Percentiles rank a stretch among this genome's conserved stretches.
Evolutionary conservation across 2,113 vertebrate genomes (phyloP).

Genomic region (Agapornis roseicollis): DNA sequence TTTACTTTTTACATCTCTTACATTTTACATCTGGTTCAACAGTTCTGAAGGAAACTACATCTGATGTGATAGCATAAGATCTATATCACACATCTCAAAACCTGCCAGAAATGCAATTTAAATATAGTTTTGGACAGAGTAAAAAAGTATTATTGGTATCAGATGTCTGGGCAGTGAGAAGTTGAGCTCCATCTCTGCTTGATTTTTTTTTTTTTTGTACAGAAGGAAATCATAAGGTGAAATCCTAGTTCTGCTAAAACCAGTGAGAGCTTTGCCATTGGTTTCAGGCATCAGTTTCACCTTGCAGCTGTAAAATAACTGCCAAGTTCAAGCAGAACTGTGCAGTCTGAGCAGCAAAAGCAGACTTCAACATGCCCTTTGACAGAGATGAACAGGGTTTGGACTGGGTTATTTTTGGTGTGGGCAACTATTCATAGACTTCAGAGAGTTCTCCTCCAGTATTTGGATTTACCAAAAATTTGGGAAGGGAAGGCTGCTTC

Average conservation of each 20-base stretch:
- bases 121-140: constrained; percentile 35
- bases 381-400: not conserved
- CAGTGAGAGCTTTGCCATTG: not conserved
- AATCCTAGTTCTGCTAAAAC: constrained; percentile 34
- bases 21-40: constrained; percentile 67
- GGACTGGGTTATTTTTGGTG: not conserved
- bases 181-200: not conserved
- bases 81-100: constrained; percentile 36
- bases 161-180: constrained; percentile 59
- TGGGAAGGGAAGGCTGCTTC: not conserved
- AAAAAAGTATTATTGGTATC: constrained; percentile 33
- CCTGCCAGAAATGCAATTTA: constrained; percentile 48
- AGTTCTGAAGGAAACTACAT: constrained; percentile 64
- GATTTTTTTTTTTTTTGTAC: not conserved
- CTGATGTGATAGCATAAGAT: constrained; percentile 54
- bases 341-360: not conserved
- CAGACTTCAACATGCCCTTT: not conserved
- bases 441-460: not conserved
- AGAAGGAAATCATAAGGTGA: constrained; percentile 53
- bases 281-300: constrained; percentile 13
- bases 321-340: not conserved
- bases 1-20: constrained; percentile 60
- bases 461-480: not conserved
- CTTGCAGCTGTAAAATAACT: not conserved
- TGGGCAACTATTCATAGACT: not conserved